Base-by-base conservation (phyloP, 2,888 invertebrate species). In the Trichogramma dendrolimi region DNA sequence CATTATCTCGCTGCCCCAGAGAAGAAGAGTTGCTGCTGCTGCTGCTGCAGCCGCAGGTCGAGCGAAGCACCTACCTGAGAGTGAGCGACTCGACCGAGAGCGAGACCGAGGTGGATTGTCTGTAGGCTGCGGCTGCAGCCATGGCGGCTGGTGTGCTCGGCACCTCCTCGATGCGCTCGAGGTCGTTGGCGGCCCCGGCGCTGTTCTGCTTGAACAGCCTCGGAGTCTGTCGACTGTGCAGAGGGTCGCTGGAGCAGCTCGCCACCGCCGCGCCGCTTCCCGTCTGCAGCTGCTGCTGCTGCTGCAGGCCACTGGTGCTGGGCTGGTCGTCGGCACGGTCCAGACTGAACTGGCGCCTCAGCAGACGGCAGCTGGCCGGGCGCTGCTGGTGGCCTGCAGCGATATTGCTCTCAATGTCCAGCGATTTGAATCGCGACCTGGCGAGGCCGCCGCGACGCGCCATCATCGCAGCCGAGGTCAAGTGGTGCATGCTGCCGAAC, bases 91-190 rank as follows among this genome's bases (percentile, higher is more conserved):
- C 80, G 52, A 79, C 79, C 57, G 80, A 80, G 5, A 80, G 73
- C 10, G 80, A 79, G 65, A 78, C 75, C 48, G 78, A 78, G n/a
- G 77, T 72, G 8, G 76, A 71, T 54, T 78, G 75, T n/a, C 76
- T 73, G 64, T 78, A 77, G 51, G 69, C 44, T 75, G 75, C 42
- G 71, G 67, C 5, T 49, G n/a, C 54, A 47, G 14, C 46, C 55
- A 27, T 27, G 4, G 67, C 57, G 1, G 70, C 67, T 6, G 83
- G 82, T 27, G 84, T 74, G 48, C 77, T 68, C 11, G 86, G 84
- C 51, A 86, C 83, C 73, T 88, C 88, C 76, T 87, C 87, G 69
- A 88, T 88, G 74, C 86, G 84, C 73, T 87, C 87, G 69, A 87
- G 77, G 76, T 88, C 88, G 71, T 84, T 83, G 1, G 86, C 86